phyloP scores from a whole-genome alignment of 1,140 invertebrate species.

The Drosophila parabipectinata region DNA sequence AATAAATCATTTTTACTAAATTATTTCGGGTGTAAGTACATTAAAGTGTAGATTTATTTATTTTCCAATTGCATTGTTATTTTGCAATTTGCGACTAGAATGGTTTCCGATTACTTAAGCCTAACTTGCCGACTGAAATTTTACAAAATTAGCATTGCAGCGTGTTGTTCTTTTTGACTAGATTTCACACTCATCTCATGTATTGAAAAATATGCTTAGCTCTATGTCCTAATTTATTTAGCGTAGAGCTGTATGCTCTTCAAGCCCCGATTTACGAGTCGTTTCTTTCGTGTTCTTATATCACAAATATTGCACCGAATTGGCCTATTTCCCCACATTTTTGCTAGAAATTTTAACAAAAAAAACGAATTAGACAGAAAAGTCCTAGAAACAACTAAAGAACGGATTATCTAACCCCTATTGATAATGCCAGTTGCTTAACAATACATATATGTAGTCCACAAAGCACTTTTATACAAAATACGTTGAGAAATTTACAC shows the following conservation, averaged over 20 bases:
- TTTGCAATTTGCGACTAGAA: constrained; percentile 35
- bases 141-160: constrained; percentile 42
- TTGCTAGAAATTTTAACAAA: constrained; percentile 60
- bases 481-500: constrained; percentile 25
- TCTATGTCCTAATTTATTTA: constrained; percentile 18
- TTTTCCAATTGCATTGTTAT: neutral
- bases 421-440: constrained; percentile 15
- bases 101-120: constrained; percentile 21
- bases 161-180: constrained; percentile 60
- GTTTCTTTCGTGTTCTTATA: constrained; percentile 54
- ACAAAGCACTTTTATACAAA: constrained; percentile 34
- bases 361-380: neutral
- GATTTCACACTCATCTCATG: constrained; percentile 71
- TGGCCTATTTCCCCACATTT: constrained; percentile 77
- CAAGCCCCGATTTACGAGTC: constrained; percentile 25
- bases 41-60: constrained; percentile 8
- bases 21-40: constrained; percentile 25
- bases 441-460: constrained; percentile 16
- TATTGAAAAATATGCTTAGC: constrained; percentile 41
- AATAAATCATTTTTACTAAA: constrained; percentile 69
- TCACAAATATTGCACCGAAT: constrained; percentile 83
- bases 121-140: constrained; percentile 30
- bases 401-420: constrained; percentile 5
- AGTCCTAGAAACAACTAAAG: neutral
- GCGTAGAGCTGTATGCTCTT: constrained; percentile 9